A percentile compares a stretch with the other conserved stretches of the same genome.
Conservation (phyloP, 1,140 invertebrate species). For the Drosophila orena region DNA sequence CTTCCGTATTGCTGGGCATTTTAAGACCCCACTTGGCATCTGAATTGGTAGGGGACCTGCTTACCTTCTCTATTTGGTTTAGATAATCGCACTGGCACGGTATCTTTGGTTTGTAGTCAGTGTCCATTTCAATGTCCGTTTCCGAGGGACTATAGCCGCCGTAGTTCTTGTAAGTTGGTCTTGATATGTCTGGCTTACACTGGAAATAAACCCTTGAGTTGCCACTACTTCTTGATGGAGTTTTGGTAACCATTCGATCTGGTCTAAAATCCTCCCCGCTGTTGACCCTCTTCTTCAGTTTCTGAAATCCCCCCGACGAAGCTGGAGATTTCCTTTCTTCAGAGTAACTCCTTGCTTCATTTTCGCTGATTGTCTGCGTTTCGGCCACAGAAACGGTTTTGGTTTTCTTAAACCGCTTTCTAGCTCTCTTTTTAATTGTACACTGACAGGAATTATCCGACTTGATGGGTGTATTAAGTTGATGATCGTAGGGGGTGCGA, state of each 20-base stretch:
- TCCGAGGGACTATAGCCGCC: constrained; percentile 47
- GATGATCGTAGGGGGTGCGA: constrained; percentile 48
- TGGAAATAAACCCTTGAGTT: background rate
- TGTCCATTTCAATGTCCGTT: constrained; percentile 3
- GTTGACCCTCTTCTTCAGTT: background rate
- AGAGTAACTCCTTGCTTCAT: background rate
- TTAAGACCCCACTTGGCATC: background rate
- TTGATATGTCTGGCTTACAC: background rate
- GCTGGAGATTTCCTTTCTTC: background rate
- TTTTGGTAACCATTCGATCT: background rate
- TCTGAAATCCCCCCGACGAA: background rate
- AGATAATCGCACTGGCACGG: background rate
- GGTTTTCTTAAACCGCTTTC: background rate
- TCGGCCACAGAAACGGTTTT: background rate
- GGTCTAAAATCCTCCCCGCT: constrained; percentile 12
- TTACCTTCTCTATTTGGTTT: constrained; percentile 34
- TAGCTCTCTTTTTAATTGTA: constrained; percentile 1
- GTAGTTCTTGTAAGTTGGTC: constrained; percentile 8
- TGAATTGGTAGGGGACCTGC: constrained; percentile 20
- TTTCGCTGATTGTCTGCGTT: background rate
- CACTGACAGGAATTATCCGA: constrained; percentile 13
- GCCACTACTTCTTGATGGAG: background rate
- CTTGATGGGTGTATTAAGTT: constrained; percentile 23
- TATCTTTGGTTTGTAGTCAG: background rate
- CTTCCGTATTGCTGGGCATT: constrained; percentile 5